Conservation (phyloP, 2,797 vertebrate genomes). For the Muraenolepis orangiensis region DNA sequence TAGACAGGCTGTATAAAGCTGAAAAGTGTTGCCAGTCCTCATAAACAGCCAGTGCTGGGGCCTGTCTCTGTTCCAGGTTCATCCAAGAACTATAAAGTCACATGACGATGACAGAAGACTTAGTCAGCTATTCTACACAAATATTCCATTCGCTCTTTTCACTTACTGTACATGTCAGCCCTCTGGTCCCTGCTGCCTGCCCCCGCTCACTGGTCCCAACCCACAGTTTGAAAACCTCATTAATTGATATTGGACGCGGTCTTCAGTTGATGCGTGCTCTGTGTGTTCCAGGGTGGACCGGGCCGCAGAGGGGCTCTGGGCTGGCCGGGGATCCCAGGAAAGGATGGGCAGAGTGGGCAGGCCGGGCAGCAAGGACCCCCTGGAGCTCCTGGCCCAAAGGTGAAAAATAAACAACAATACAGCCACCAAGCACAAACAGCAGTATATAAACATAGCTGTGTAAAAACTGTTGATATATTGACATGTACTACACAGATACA, state of each 20-base stretch:
- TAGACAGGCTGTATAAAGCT: background rate
- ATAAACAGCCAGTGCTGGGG: no score
- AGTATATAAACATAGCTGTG: background rate
- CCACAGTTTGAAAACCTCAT: background rate
- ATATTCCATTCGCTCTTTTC: background rate
- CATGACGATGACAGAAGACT: no score
- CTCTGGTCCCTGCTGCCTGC: background rate
- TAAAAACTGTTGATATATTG: background rate
- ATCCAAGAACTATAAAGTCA: background rate
- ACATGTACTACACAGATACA: background rate
- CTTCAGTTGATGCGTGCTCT: background rate
- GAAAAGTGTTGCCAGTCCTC: background rate
- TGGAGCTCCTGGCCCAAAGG: slow-evolving; percentile 77
- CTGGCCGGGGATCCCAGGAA: slow-evolving; percentile 69
- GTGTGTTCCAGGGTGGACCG: slow-evolving; percentile 69
- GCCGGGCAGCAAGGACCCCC: slow-evolving; percentile 71
- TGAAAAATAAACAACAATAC: slow-evolving; percentile 40
- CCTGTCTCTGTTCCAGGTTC: no score
- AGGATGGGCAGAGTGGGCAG: slow-evolving; percentile 75
- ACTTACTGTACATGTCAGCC: background rate
- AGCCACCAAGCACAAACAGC: background rate
- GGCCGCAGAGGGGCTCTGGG: slow-evolving; percentile 67
- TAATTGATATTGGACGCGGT: no score
- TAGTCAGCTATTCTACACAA: background rate
- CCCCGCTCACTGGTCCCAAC: background rate